Base-by-base conservation (phyloP, 2,113 vertebrate genomes). In the Rhynchomys soricoides region DNA sequence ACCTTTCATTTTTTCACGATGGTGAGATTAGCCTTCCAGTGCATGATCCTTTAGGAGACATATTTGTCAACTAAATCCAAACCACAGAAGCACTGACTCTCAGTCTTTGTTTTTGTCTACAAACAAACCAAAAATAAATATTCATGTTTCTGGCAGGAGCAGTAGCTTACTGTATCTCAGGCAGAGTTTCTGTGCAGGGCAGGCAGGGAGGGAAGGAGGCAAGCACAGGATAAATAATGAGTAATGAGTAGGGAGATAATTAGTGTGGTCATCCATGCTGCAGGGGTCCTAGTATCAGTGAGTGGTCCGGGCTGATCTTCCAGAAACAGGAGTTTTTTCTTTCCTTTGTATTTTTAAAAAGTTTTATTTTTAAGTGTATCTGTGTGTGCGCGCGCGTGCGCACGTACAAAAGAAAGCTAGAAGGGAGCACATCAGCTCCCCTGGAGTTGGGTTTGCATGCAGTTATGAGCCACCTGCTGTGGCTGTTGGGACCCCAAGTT, bases 81-180 rank as follows among this genome's bases (percentile, higher is more conserved):
- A 90, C 24, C 34, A 40, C 37, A 52, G 89, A 37, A 40, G 21
- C 62, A 52, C 45, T 40, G 45, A 21, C 40, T 45, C 45, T 91
- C 79, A 17, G 2, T 74, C 70, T 91, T 86, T 89, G 52, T 59
- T 74, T 86, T 89, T 82, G 81, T 29, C 31, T 92, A 88, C 50
- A 96, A 94, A 93, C 34, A 73, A 93, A 96, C n/a, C 26, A 24
- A 29, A 94, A 96, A 82, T 64, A 90, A 94, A 89, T 86, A 86
- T 52, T 79, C 78, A 34, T 71, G 34, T 50, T 92, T 94, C 86
- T 7, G 48, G 21, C 37, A 22, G 6, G 59, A 91, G 31, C 64
- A 82, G 50, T 71, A 89, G 57, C 64, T 75, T 59, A 66, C 21
- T 34, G 26, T 5, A 29, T 71, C 7, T 16, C 13, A 10, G 31